Percentiles rank a stretch among this genome's conserved stretches.
Conservation (phyloP, 2,113 vertebrate species). For the Caranx melampygus region DNA sequence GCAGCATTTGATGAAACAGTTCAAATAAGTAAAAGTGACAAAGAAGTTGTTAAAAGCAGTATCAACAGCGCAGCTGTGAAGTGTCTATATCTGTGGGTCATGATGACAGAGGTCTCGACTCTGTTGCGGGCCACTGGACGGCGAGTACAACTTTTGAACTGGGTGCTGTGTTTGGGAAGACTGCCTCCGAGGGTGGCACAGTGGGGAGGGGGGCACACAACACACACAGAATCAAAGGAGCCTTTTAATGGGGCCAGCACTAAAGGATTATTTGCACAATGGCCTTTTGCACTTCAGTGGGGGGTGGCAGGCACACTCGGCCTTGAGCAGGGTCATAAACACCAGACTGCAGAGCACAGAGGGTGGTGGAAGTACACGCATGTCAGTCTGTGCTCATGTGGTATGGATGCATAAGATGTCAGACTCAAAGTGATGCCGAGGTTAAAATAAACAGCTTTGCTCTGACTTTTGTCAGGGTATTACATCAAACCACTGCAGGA, state of each 20-base stretch:
- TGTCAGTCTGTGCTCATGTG: slow-evolving; percentile 7
- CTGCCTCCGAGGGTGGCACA: slow-evolving; percentile 36
- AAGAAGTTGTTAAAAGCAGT: slow-evolving; percentile 9
- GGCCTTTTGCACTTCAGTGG: slow-evolving; percentile 67
- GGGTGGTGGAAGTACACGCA: slow-evolving; percentile 9
- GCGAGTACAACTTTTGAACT: slow-evolving; percentile 35
- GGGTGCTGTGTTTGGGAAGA: slow-evolving; percentile 16
- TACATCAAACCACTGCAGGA: background rate
- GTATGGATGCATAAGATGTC: background rate
- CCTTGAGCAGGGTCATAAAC: slow-evolving; percentile 62
- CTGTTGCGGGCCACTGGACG: background rate
- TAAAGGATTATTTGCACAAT: slow-evolving; percentile 68
- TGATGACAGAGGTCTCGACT: slow-evolving; percentile 6
- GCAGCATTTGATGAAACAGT: background rate
- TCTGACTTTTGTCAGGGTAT: slow-evolving; percentile 2
- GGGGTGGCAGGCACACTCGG: slow-evolving; percentile 27
- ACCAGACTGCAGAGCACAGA: slow-evolving; percentile 38
- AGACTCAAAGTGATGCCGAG: slow-evolving; percentile 8
- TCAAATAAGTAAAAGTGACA: background rate
- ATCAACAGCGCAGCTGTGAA: slow-evolving; percentile 9
- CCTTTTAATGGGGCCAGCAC: slow-evolving; percentile 55
- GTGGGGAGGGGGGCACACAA: slow-evolving; percentile 23
- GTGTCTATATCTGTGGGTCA: slow-evolving; percentile 10
- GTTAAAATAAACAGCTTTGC: slow-evolving; percentile 14
- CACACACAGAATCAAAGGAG: slow-evolving; percentile 54